phyloP scores from a whole-genome alignment of 2,797 vertebrate species.

The Squalus acanthias region DNA sequence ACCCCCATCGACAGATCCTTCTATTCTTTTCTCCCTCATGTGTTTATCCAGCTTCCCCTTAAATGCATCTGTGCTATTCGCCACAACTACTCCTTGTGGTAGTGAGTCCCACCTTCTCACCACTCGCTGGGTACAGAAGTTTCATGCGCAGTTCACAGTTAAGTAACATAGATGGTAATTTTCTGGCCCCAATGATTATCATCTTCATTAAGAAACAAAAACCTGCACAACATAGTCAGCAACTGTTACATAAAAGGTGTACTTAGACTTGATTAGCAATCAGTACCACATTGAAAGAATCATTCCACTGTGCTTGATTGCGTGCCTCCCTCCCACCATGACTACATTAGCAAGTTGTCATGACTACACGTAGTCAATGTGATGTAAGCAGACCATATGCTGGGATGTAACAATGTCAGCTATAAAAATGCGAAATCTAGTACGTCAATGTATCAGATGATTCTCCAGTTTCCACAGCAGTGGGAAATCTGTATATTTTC shows the following conservation, averaged over 20 bases:
- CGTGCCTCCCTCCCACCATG: neutral
- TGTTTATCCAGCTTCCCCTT: neutral
- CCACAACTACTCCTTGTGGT: too few relatives aligned
- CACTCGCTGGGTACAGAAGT: neutral
- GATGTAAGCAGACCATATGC: neutral
- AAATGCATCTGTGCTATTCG: neutral
- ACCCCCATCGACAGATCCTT: neutral
- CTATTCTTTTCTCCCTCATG: neutral
- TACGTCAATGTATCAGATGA: neutral
- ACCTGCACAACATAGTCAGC: neutral
- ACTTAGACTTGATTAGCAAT: neutral
- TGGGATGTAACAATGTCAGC: slow-evolving; percentile 3
- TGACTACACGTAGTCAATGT: neutral
- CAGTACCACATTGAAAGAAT: neutral
- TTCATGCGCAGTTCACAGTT: neutral
- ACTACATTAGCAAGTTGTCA: neutral
- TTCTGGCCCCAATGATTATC: neutral
- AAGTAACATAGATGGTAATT: neutral
- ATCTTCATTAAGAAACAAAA: neutral
- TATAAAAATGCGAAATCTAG: neutral
- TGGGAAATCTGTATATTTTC: neutral
- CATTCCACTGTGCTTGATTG: neutral
- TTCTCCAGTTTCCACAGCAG: neutral
- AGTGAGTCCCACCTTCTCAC: neutral
- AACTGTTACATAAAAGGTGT: neutral